Percentiles rank a stretch among this genome's conserved stretches.
phyloP scores from a whole-genome alignment of 2,113 vertebrate genomes.

The Perca flavescens region DNA sequence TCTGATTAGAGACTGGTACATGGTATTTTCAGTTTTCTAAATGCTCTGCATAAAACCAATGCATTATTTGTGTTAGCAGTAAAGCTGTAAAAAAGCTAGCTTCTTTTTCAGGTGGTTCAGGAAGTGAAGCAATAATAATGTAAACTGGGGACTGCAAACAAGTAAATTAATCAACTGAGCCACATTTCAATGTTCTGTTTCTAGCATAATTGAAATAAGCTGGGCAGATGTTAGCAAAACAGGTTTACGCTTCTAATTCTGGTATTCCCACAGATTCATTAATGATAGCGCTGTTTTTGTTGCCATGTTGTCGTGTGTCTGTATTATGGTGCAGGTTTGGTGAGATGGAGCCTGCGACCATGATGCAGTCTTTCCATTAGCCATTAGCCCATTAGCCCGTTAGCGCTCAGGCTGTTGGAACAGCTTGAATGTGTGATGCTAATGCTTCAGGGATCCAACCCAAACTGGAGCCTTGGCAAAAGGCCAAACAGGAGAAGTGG shows the following conservation, averaged over 20 bases:
- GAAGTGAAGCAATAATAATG: slow-evolving; percentile 36
- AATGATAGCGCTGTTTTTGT: slow-evolving; percentile 59
- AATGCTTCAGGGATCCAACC: slow-evolving; percentile 84
- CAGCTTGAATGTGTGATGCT: slow-evolving; percentile 85
- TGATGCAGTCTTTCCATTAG: slow-evolving; percentile 82
- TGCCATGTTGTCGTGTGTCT: slow-evolving; percentile 62
- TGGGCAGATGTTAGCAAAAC: slow-evolving; percentile 66
- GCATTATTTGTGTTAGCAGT: neutral
- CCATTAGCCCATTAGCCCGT: slow-evolving; percentile 86
- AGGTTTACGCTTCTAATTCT: slow-evolving; percentile 50
- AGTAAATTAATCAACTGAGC: slow-evolving; percentile 52
- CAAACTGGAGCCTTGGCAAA: slow-evolving; percentile 83
- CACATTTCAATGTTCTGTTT: slow-evolving; percentile 43
- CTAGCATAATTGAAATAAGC: slow-evolving; percentile 59
- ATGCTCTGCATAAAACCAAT: neutral
- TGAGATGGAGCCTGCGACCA: slow-evolving; percentile 60
- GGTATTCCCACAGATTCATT: slow-evolving; percentile 66
- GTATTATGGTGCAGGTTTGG: slow-evolving; percentile 70
- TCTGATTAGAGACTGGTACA: neutral
- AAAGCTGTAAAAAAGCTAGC: slow-evolving; percentile 1
- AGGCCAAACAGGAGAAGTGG: slow-evolving; percentile 72
- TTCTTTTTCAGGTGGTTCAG: slow-evolving; percentile 30
- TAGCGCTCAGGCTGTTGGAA: slow-evolving; percentile 86
- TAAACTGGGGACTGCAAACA: slow-evolving; percentile 47
- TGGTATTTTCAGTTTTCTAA: neutral